Evolutionary conservation across 1,140 invertebrate species (phyloP).

Genomic region (Caenorhabditis brenneri): DNA sequence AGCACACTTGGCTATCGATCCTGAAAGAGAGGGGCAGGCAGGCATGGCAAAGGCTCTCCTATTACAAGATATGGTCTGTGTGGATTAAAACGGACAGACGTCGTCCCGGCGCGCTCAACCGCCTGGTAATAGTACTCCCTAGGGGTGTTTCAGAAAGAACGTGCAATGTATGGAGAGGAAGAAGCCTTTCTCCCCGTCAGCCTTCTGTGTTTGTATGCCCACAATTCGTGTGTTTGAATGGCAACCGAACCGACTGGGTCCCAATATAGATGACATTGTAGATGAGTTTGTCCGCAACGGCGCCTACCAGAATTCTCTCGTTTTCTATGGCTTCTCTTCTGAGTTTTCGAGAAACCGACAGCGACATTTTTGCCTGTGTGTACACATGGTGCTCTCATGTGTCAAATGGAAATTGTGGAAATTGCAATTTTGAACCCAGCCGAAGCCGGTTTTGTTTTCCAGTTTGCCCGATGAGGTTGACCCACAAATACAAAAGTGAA

Average conservation of each 20-base stretch:
- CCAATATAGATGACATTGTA: conserved; percentile 41
- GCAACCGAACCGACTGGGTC: neutral
- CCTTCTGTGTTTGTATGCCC: conserved; percentile 36
- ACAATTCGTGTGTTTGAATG: conserved; percentile 31
- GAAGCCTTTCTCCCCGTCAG: too few relatives aligned
- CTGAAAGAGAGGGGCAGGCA: neutral
- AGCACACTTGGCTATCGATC: conserved; percentile 41
- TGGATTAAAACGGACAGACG: conserved; percentile 47
- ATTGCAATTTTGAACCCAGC: conserved; percentile 12
- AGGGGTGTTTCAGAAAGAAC: conserved; percentile 37
- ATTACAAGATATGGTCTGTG: conserved; percentile 53
- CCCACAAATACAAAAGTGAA: neutral
- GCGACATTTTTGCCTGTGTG: neutral
- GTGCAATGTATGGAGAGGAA: conserved; percentile 18
- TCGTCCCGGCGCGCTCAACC: conserved; percentile 7
- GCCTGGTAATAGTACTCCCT: conserved; percentile 52
- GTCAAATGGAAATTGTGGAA: neutral
- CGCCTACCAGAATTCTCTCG: conserved; percentile 7
- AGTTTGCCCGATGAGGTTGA: too few relatives aligned
- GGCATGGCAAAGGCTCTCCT: conserved; percentile 19
- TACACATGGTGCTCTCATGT: conserved; percentile 17
- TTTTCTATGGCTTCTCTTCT: neutral
- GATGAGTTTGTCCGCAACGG: conserved; percentile 39
- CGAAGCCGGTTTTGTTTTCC: neutral
- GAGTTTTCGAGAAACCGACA: neutral